Base-by-base conservation (phyloP, 2,797 vertebrate genomes). In the Sebastes diaconus region DNA sequence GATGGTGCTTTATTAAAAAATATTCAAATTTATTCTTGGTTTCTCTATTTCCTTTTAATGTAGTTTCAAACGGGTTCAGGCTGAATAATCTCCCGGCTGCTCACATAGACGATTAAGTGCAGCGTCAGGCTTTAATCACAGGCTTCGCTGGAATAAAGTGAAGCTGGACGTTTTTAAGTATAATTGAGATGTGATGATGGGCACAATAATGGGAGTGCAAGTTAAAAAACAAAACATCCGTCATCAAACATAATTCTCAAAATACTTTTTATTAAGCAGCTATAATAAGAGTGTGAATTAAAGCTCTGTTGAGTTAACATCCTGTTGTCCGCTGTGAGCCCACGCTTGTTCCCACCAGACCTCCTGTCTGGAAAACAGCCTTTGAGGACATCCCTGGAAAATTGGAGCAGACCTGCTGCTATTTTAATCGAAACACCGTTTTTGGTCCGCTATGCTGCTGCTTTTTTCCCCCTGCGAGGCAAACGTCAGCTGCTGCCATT, bases 351-450 rank as follows among this genome's bases (percentile, higher is more conserved):
- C 65, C 72, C 65, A 84, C 36, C 61, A 83, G 77, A 87, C 86
- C 78, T 81, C 59, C 61, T 79, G 76, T 78, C 80, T 87, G 88
- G 82, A 82, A 86, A 84, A 77, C 52, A 71, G 65, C 78, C 75
- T 88, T 87, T 75, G 71, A 79, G 67, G 90, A 78, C 36, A 81
- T 87, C 68, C 63, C 75, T 73, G 84, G 87, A 92, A 92, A 88
- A 81, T n/a, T 77, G 79, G 81, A 84, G 50, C 71, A 78, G 73
- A 87, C 77, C 59, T 61, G 70, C 72, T 85, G 69, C 84, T 91
- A 68, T 90, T 93, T 88, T 80, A 80, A 87, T 86, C 29, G 18
- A 84, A 90, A 78, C 68, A 18, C 64, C 1, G 29, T 86, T 88
- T 46, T 70, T 73, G 57, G 54, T 89, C 13, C 5, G 1, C 58